phyloP scores from a whole-genome alignment of 2,797 vertebrate genomes.

The Hyperoplus lanceolatus region DNA sequence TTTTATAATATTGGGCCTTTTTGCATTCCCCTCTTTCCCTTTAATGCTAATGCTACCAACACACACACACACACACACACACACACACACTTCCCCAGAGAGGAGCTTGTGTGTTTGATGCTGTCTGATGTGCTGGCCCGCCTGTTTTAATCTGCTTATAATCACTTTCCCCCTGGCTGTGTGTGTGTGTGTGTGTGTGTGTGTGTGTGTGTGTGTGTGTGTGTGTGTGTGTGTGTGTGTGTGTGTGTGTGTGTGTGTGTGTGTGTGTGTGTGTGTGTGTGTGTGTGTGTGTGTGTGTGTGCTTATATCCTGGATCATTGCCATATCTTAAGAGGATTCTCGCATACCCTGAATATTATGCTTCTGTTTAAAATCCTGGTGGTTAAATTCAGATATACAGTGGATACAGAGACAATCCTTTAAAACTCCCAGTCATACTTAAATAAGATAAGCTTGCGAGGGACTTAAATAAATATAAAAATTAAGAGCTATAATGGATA shows the following conservation, averaged over 20 bases:
- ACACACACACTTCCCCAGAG: slow-evolving; percentile 49
- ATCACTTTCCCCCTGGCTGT: slow-evolving; percentile 49
- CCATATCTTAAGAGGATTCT: slow-evolving; percentile 73
- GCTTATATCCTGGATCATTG: slow-evolving; percentile 58
- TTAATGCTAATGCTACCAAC: slow-evolving; percentile 61
- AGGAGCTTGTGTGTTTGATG: slow-evolving; percentile 65
- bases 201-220: slow-evolving; percentile 10
- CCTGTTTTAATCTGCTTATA: slow-evolving; percentile 81
- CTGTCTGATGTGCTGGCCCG: slow-evolving; percentile 68
- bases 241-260: too few species aligned
- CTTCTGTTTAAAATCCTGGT: slow-evolving; percentile 49
- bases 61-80: slow-evolving; percentile 45
- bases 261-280: slow-evolving; percentile 32
- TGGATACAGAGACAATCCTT: slow-evolving; percentile 42
- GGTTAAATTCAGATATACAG: slow-evolving; percentile 37
- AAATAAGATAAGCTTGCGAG: not conserved
- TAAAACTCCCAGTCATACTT: slow-evolving; percentile 32
- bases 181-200: slow-evolving; percentile 31
- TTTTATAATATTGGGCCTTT: slow-evolving; percentile 50
- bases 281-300: slow-evolving; percentile 32
- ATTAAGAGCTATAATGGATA: not conserved
- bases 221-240: slow-evolving; percentile 5
- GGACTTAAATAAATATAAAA: not conserved
- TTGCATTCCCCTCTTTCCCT: slow-evolving; percentile 33
- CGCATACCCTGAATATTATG: slow-evolving; percentile 49